A percentile compares a stretch with the other conserved stretches of the same genome.
Evolutionary conservation across 2,888 invertebrate species (phyloP).

Genomic region (Candidula unifasciata): DNA sequence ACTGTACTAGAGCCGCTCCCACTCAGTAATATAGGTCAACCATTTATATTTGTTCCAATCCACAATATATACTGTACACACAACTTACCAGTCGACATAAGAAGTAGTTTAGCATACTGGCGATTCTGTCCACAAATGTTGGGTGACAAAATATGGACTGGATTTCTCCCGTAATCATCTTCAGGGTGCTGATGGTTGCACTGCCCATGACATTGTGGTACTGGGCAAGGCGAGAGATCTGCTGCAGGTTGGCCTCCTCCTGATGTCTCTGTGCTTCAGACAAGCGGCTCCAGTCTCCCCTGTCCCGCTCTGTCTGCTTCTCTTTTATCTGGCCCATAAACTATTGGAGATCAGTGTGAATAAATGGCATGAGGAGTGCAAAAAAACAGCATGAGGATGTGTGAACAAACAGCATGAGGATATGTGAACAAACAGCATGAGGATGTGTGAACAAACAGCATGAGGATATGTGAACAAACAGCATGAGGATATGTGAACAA

Average conservation of each 20-base stretch:
- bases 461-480: no score
- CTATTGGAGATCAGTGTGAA: conserved; percentile 57
- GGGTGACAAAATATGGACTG: conserved; percentile 89
- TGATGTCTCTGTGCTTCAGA: conserved; percentile 85
- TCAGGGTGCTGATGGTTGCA: conserved; percentile 90
- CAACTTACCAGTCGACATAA: conserved; percentile 85
- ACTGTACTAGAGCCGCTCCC: no score
- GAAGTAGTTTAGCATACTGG: conserved; percentile 97
- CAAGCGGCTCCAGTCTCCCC: conserved; percentile 86
- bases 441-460: no score
- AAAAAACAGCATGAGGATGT: no score
- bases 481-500: no score
- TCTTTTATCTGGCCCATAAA: conserved; percentile 90
- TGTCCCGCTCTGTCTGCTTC: conserved; percentile 85
- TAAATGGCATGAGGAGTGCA: no score
- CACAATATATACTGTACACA: no score
- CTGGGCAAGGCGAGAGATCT: conserved; percentile 88
- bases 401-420: no score
- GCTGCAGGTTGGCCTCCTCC: conserved; percentile 76
- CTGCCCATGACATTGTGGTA: conserved; percentile 95
- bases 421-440: no score
- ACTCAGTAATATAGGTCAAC: no score
- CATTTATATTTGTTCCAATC: no score
- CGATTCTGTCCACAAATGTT: conserved; percentile 90
- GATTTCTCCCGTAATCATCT: conserved; percentile 77